A percentile compares a stretch with the other conserved stretches of the same genome.
These are phyloP conservation scores for Pogonomyrmex californicus DNA, from an alignment of 1,140 invertebrate species.

Conservation along the genomic window DNA sequence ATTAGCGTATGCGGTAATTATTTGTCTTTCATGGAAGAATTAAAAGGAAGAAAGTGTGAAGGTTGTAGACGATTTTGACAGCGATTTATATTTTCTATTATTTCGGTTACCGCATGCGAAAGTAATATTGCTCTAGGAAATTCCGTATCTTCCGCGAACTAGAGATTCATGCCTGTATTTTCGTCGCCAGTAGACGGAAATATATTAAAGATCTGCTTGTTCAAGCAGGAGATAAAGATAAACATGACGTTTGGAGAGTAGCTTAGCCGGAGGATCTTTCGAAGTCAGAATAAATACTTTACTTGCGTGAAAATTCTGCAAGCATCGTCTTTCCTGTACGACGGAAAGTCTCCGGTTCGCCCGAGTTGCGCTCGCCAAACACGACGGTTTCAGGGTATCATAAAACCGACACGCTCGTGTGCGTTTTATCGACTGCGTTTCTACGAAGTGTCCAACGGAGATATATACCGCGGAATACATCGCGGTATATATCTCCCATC, in stretches of 20 bases:
- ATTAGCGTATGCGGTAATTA: neutral
- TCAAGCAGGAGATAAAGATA: conserved; percentile 45
- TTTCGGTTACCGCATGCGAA: neutral
- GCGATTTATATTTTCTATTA: conserved; percentile 10
- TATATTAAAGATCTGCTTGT: conserved; percentile 51
- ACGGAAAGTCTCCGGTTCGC: neutral
- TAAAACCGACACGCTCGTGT: conserved; percentile 42
- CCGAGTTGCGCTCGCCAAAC: conserved; percentile 19
- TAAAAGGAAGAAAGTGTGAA: neutral
- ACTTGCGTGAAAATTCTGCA: conserved; percentile 43
- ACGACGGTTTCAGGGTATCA: conserved; percentile 11
- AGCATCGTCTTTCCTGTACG: neutral
- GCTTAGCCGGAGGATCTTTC: conserved; percentile 41
- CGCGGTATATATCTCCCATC: conserved; percentile 34
- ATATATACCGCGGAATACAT: conserved; percentile 15
- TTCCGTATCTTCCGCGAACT: neutral
- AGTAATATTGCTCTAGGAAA: neutral
- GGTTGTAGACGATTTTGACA: neutral
- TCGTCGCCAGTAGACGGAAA: neutral
- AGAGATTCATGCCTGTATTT: neutral
- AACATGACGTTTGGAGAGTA: conserved; percentile 44
- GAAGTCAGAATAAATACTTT: conserved; percentile 53
- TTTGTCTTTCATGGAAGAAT: neutral
- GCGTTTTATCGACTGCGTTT: conserved; percentile 25
- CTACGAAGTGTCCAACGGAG: conserved; percentile 29